A percentile compares a stretch with the other conserved stretches of the same genome.
Conservation (phyloP, 2,797 vertebrate genomes). For the Fistularia commersonii region DNA sequence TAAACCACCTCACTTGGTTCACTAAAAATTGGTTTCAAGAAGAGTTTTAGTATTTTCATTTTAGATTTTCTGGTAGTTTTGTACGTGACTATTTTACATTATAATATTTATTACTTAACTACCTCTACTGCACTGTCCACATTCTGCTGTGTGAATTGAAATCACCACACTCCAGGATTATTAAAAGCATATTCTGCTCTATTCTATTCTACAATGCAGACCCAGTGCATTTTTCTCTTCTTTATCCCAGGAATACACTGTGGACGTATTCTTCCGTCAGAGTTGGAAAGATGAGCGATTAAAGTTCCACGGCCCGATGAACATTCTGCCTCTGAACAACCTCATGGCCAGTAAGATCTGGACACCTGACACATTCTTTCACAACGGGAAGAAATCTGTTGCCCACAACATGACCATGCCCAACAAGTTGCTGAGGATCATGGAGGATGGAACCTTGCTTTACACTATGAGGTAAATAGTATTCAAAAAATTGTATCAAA, state of each 20-base stretch:
- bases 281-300: conserved; percentile 69
- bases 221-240: not conserved
- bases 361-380: conserved; percentile 95
- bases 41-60: too few species aligned
- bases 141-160: too few species aligned
- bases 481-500: too few species aligned
- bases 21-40: too few species aligned
- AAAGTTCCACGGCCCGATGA: conserved; percentile 69
- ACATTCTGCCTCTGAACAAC: conserved; percentile 82
- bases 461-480: conserved; percentile 69
- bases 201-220: too few species aligned
- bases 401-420: conserved; percentile 98
- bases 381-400: conserved; percentile 96
- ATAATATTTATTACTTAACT: too few species aligned
- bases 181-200: too few species aligned
- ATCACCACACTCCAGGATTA: too few species aligned
- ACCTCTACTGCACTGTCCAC: too few species aligned
- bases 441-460: conserved; percentile 71
- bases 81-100: too few species aligned
- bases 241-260: conserved; percentile 62
- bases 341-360: conserved; percentile 96
- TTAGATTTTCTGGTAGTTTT: too few species aligned
- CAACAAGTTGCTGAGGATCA: conserved; percentile 90
- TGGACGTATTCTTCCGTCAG: conserved; percentile 72
- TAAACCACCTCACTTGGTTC: too few species aligned